phyloP scores from a whole-genome alignment of 2,113 vertebrate species.

The Illadopsis cleaveri region DNA sequence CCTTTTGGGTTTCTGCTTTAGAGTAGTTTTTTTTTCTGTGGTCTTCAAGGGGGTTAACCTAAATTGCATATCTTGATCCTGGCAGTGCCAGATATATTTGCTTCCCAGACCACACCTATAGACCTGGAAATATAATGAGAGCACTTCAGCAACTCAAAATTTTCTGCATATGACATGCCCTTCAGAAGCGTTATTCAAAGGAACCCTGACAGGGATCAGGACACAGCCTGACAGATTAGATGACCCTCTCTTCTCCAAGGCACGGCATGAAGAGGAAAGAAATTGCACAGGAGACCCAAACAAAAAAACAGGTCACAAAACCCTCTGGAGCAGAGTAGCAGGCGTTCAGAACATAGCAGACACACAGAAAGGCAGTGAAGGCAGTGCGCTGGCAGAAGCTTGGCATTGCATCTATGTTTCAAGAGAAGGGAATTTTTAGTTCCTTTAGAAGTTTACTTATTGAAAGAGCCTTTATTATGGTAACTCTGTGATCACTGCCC shows the following conservation, averaged over 20 bases:
- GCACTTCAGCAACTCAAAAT: not conserved
- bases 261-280: not conserved
- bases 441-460: not conserved
- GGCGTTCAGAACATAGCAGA: not conserved
- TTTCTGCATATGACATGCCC: not conserved
- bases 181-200: not conserved
- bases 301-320: not conserved
- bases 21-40: not conserved
- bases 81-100: not conserved
- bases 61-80: not conserved
- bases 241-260: not conserved
- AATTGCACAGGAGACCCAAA: not conserved
- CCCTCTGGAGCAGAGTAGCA: not conserved
- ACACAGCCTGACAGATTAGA: not conserved
- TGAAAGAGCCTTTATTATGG: slow-evolving; percentile 32
- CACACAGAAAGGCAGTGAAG: not conserved
- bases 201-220: not conserved
- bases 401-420: not conserved
- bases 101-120: not conserved
- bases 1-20: not conserved
- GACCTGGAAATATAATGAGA: not conserved
- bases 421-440: not conserved
- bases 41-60: not conserved
- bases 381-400: not conserved
- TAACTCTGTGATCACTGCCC: slow-evolving; percentile 3